Base-by-base conservation (phyloP, 2,113 vertebrate genomes). In the Willisornis vidua region DNA sequence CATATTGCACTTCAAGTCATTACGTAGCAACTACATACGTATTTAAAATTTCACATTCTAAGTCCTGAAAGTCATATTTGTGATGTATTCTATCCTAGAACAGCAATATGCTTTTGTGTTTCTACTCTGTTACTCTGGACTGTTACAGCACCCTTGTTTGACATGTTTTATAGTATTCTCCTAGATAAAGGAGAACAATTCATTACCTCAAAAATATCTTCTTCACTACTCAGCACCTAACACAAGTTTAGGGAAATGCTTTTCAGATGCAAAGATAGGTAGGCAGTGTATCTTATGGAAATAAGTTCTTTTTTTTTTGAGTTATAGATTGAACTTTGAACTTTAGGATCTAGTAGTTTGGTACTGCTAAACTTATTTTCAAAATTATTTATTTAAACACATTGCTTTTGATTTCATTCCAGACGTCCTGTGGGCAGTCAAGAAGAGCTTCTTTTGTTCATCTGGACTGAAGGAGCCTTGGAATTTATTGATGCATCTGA, bases 391-490 rank as follows among this genome's bases (percentile, higher is more conserved):
- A 29, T 41, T 82, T 83, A 71, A 84, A 73, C 18, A 31, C 2
- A 7, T 15, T 82, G 14, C 22, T 46, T 90, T 94, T 85, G 39
- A 33, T 95, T 93, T 87, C 19, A 65, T 97, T 98, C 45, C 85
- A 99, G 99, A 89, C 98, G 98, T 93, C 98, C 97, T 73, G 82
- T 97, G 54, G 98, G 97, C 83, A 95, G 93, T 20, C 96, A 98
- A 83, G 98, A 98, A 79, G 98, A 98, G 72, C 96, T 98, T 29
- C 97, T 99, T 89, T 91, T 99, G 65, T 99, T 98, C 89, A 97
- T 98, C 95, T 99, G 99, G 98, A 96, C 97, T 19, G 97, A 98
- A 92, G 99, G 99, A 78, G 80, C 97, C 7, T 97, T 99, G 70
- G 97, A 98, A 74, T 99, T 99, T 92, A 97, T 96, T 4, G 99